A percentile compares a stretch with the other conserved stretches of the same genome.
These are phyloP conservation scores for Vombatus ursinus DNA, from an alignment of 2,113 vertebrate species.

Conservation along the genomic window DNA sequence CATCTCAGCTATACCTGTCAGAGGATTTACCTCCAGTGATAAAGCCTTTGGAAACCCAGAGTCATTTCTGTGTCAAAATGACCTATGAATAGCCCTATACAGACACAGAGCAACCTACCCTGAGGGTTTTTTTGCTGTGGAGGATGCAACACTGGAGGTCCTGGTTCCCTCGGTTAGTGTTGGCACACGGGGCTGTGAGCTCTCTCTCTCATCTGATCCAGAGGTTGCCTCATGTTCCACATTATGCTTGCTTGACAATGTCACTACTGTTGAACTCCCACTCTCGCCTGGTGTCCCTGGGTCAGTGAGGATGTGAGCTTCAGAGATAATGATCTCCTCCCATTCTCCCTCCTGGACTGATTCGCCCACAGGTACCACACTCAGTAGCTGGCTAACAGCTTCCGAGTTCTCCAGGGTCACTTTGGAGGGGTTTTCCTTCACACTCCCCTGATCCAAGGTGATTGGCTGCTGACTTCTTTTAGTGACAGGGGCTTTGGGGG, in stretches of 20 bases:
- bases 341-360: constrained; percentile 80
- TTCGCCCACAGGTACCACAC: constrained; percentile 72
- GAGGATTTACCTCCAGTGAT: not conserved
- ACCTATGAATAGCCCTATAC: not conserved
- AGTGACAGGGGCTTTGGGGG: constrained; percentile 76
- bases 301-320: constrained; percentile 79
- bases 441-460: constrained; percentile 59
- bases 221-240: constrained; percentile 58
- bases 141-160: constrained; percentile 57
- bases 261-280: constrained; percentile 45
- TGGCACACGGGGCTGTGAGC: constrained; percentile 61
- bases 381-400: constrained; percentile 86
- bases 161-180: constrained; percentile 55
- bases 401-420: constrained; percentile 80
- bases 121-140: constrained; percentile 75
- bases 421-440: constrained; percentile 71
- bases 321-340: constrained; percentile 85
- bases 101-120: constrained; percentile 77
- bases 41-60: not conserved
- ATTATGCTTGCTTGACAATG: constrained; percentile 61
- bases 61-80: not conserved
- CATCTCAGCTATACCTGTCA: not conserved
- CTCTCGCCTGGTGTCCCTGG: constrained; percentile 67
- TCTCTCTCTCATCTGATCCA: constrained; percentile 76
- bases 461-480: constrained; percentile 80